phyloP scores from a whole-genome alignment of 2,797 vertebrate genomes.

The Cyprinodon diabolis region DNA sequence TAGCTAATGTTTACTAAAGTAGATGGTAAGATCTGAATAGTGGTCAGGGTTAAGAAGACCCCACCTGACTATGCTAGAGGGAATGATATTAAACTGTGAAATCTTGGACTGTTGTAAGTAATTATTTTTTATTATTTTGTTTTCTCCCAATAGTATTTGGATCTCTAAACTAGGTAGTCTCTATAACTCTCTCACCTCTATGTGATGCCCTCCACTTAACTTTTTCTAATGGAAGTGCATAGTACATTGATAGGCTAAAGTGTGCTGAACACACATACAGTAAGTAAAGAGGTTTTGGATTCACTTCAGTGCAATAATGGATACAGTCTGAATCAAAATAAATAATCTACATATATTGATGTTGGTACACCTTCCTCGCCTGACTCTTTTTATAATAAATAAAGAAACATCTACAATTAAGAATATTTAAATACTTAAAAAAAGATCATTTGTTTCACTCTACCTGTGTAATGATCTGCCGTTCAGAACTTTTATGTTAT shows the following conservation, averaged over 20 bases:
- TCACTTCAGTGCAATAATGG: neutral
- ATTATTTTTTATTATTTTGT: neutral
- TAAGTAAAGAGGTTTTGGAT: neutral
- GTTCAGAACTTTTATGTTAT: no score
- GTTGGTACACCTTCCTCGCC: neutral
- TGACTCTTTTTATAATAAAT: neutral
- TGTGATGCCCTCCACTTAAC: neutral
- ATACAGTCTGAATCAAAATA: neutral
- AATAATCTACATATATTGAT: constrained; percentile 3
- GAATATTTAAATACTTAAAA: neutral
- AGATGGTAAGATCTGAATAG: neutral
- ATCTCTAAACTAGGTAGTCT: neutral
- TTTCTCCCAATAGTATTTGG: constrained; percentile 12
- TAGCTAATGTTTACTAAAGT: constrained; percentile 17
- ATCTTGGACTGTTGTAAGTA: neutral
- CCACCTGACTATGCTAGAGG: neutral
- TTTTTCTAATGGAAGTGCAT: neutral
- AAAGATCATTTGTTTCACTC: neutral
- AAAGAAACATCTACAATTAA: neutral
- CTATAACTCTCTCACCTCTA: neutral
- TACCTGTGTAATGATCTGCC: no score
- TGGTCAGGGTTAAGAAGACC: neutral
- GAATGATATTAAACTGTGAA: neutral
- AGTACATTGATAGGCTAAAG: neutral
- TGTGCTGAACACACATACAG: neutral